A percentile compares a stretch with the other conserved stretches of the same genome.
Conservation (phyloP, 1,140 invertebrate genomes). For the Bilobella aurantiaca region DNA sequence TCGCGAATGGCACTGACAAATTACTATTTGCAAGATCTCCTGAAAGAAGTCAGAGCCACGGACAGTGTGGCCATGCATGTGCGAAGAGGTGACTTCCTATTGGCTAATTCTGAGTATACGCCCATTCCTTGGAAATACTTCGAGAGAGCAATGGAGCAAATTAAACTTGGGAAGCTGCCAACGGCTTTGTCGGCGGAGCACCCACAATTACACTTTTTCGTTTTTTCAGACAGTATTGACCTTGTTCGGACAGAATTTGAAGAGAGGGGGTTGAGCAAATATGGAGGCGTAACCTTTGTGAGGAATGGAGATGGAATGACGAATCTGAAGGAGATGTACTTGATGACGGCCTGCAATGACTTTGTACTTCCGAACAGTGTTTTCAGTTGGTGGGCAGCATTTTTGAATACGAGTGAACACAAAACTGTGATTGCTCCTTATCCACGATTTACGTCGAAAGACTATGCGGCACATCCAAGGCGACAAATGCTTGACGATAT, state of each 20-base stretch:
- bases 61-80: neutral
- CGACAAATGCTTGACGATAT: neutral
- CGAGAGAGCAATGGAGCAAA: neutral
- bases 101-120: neutral
- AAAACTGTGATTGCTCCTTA: slow-evolving; percentile 2
- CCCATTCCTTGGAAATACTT: neutral
- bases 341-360: neutral
- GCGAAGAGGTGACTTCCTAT: neutral
- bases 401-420: neutral
- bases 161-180: too few species aligned
- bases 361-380: neutral
- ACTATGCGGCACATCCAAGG: neutral
- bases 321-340: neutral
- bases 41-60: neutral
- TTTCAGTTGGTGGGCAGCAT: neutral
- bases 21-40: neutral
- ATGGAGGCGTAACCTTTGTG: neutral
- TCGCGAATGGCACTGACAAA: neutral
- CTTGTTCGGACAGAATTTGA: neutral
- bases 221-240: slow-evolving; percentile 2
- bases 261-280: neutral
- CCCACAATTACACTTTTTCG: neutral
- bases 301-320: neutral
- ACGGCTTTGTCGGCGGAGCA: neutral
- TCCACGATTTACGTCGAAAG: neutral